Percentiles rank a stretch among this genome's conserved stretches.
phyloP scores from a whole-genome alignment of 2,888 invertebrate genomes.

The Pollenia labialis region DNA sequence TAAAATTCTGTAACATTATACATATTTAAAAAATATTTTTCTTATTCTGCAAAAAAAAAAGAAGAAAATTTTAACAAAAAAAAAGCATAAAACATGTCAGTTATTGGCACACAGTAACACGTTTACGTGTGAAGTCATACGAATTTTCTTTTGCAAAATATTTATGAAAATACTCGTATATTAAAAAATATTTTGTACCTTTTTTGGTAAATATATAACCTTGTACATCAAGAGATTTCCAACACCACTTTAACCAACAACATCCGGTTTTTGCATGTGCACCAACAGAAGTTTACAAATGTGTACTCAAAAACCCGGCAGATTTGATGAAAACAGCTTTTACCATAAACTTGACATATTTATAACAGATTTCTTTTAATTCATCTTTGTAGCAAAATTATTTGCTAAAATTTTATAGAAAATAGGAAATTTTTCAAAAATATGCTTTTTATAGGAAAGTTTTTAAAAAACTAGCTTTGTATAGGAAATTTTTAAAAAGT shows the following conservation, averaged over 20 bases:
- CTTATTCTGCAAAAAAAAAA: not conserved
- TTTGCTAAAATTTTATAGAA: too few relatives aligned
- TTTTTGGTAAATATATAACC: not conserved
- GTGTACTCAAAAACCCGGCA: too few relatives aligned
- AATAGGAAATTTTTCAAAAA: too few relatives aligned
- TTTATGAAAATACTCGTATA: not conserved
- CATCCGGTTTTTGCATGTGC: not conserved
- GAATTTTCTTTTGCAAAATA: not conserved
- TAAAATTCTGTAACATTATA: not conserved
- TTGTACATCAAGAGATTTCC: not conserved
- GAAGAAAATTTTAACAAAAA: too few relatives aligned
- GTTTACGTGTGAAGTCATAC: not conserved
- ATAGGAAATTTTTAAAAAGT: too few relatives aligned
- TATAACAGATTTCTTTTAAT: too few relatives aligned
- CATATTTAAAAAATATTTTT: conserved; percentile 3
- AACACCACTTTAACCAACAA: not conserved
- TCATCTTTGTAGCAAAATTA: too few relatives aligned
- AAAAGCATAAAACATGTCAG: not conserved
- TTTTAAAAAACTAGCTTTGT: too few relatives aligned
- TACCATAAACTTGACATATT: too few relatives aligned
- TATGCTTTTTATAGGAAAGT: too few relatives aligned
- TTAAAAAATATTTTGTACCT: conserved; percentile 1
- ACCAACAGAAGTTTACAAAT: too few relatives aligned
- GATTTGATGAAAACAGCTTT: too few relatives aligned
- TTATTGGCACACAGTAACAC: not conserved